Evolutionary conservation across 2,113 vertebrate species (phyloP), one percentile per base, ranked within the genome.

Genomic region (Agapornis roseicollis): DNA sequence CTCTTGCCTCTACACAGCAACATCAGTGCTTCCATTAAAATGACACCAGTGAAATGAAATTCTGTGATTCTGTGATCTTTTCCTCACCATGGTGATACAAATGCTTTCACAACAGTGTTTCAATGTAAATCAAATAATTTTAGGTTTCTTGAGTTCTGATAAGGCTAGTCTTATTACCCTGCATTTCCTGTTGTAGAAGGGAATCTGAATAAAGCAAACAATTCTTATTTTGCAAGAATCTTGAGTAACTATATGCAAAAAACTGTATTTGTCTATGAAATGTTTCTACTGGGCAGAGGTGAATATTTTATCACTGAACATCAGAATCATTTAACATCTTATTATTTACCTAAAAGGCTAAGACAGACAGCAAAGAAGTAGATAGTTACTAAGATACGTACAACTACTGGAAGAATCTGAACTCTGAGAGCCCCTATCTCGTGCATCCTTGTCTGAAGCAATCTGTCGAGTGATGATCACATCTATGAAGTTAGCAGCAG

Each of bases 391-490:
- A 97, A 94, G 92, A 94, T 96, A 99, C 99, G 98, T 98, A 99
- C 99, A 97, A 97, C 99, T 99, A 98, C 99, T 98, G 29, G 99
- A 99, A 85, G 99, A 99, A 98, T 99, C 99, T 11, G 99, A 99
- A 96, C 99, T 99, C 94, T 99, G 99, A 69, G 99, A 99, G 97
- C 99, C 98, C 90, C 99, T 98, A 81, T 99, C 99, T 77, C 99
- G 98, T 5, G 98, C 98, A 96, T 99, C 99, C 97, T 99, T 99
- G 96, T 99, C 99, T 33, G 99, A 98, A 79, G 99, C 99, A 83
- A 99, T 99, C 97, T 99, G 99, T 80, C 99, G 98, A 22, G 99
- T 99, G 98, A 99, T 99, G 98, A 99, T 99, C 97, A 99, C 99
- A 91, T 99, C 99, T 84, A 99, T 99, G 97, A 99, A 99, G 98